Base-by-base conservation (phyloP, 2,797 vertebrate genomes). In the Myripristis murdjan region DNA sequence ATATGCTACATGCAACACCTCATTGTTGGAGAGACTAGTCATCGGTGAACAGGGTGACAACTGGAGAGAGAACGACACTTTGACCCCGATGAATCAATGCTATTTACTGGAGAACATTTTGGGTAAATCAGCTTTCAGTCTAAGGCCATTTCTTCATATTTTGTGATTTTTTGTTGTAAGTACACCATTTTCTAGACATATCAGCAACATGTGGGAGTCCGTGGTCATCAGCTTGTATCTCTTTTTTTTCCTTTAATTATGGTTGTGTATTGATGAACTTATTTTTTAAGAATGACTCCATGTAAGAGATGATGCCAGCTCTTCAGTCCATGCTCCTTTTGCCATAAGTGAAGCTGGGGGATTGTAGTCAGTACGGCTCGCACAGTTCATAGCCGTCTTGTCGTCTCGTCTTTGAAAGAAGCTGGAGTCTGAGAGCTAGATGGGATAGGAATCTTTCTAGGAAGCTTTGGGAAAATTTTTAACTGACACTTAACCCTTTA, bases 111-210 rank as follows among this genome's bases (percentile, higher is more conserved):
- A 78, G 82, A 83, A 60, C 44, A 20, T 52, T 70, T 49, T 54
- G 14, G 2, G 22, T 5, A 28, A 20, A 20, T 47, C 14, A n/a
- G 2, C 2, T 56, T 4, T 61, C 28, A 22, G 46, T 47, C 58
- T 68, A 35, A 68, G 63, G 26, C 53, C 39, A 54, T 81, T 70
- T 74, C 47, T 47, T 33, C 37, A 54, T 48, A 12, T 64, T 66
- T 69, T 69, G 5, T 73, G 82, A 77, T 62, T 58, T 65, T 77
- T n/a, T 64, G 72, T 83, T 70, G 53, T 72, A 67, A 84, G 85
- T 84, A 79, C 81, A 83, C 89, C 75, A 53, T 83, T 81, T 81
- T 78, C 16, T 63, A 85, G 76, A 89, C 88, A 86, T 90, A 92
- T 91, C 89, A 86, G 75, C 77, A 58, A 59, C 63, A 51, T 15